phyloP scores from a whole-genome alignment of 2,888 invertebrate genomes.

The Calephelis perditalis region DNA sequence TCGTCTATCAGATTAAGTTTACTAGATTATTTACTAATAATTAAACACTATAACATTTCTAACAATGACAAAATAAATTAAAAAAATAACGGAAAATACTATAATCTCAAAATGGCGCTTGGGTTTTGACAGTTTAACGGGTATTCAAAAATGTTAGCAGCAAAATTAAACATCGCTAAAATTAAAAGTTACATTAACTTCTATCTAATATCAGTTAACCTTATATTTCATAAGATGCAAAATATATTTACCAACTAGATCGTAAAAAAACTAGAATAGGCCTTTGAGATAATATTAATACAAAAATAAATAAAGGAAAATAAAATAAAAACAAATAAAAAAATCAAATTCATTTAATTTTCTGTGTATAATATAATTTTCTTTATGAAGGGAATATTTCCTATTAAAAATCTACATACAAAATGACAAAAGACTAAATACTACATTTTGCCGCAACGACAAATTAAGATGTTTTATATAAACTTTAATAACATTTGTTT shows the following conservation, averaged over 20 bases:
- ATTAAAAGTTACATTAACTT: constrained; percentile 11
- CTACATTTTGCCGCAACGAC: constrained; percentile 59
- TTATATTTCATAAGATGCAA: constrained; percentile 16
- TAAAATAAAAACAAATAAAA: constrained; percentile 47
- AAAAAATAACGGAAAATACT: constrained; percentile 5
- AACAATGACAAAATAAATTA: constrained; percentile 16
- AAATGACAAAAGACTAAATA: constrained; percentile 56
- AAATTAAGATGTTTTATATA: constrained; percentile 59
- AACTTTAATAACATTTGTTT: constrained; percentile 59
- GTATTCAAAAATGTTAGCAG: not conserved
- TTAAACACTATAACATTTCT: constrained; percentile 20
- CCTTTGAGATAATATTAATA: constrained; percentile 36
- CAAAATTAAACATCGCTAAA: constrained; percentile 12
- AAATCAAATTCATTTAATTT: constrained; percentile 69
- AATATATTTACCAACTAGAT: constrained; percentile 16
- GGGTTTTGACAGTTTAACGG: not conserved
- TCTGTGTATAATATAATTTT: constrained; percentile 68
- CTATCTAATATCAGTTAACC: constrained; percentile 11
- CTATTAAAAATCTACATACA: constrained; percentile 67
- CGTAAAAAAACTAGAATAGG: constrained; percentile 27
- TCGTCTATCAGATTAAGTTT: constrained; percentile 9
- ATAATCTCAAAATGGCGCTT: constrained; percentile 2
- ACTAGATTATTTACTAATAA: constrained; percentile 15
- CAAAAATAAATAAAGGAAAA: constrained; percentile 38
- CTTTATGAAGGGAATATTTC: constrained; percentile 59